Evolutionary conservation across 2,888 invertebrate species (phyloP).

Genomic region (Ophioninae sp.): DNA sequence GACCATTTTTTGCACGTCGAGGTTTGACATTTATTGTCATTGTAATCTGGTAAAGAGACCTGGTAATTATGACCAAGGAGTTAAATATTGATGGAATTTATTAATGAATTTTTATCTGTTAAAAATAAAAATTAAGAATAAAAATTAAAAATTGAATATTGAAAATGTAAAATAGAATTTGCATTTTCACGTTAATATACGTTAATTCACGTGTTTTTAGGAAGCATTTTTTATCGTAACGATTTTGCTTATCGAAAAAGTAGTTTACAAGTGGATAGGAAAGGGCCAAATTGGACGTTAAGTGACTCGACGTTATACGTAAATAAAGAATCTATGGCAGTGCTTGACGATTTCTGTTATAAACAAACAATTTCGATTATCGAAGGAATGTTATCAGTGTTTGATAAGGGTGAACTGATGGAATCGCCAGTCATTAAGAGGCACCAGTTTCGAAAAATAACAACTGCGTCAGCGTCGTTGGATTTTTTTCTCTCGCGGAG

Average conservation of each 20-base stretch:
- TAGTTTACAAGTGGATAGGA: background rate
- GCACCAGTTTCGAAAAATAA: background rate
- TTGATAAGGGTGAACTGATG: background rate
- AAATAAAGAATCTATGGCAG: background rate
- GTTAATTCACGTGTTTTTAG: too few species aligned
- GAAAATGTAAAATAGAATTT: too few species aligned
- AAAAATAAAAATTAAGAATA: too few species aligned
- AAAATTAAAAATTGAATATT: too few species aligned
- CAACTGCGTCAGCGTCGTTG: background rate
- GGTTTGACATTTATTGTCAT: background rate
- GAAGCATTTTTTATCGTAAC: background rate
- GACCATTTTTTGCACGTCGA: conserved; percentile 4
- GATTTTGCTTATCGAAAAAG: background rate
- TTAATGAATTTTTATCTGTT: background rate
- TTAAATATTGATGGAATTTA: background rate
- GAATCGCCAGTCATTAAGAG: background rate
- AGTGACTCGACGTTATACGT: too few species aligned
- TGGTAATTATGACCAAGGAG: background rate
- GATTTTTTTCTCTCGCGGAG: background rate
- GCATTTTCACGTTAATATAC: too few species aligned
- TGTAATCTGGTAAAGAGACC: background rate
- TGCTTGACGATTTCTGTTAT: background rate
- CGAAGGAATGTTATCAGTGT: background rate
- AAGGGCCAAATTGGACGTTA: background rate
- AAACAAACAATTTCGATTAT: background rate